Evolutionary conservation across 2,113 vertebrate species (phyloP).

Genomic region (Uria lomvia): DNA sequence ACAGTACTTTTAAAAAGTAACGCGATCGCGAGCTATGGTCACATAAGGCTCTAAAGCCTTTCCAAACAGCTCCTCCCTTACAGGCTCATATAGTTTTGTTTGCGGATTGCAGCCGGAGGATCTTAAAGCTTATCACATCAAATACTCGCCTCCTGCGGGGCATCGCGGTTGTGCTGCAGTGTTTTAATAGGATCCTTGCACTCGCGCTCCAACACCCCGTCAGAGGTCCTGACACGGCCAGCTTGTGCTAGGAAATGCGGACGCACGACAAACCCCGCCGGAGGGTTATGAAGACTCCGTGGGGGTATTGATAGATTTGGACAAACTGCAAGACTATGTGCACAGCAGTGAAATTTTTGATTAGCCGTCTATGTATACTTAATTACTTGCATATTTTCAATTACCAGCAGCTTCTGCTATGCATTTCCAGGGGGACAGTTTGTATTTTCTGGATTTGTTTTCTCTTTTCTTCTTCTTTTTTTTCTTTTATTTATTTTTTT

Average conservation of each 20-base stretch:
- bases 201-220: not conserved
- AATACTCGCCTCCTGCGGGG: not conserved
- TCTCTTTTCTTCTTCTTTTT: not conserved
- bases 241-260: not conserved
- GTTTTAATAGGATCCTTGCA: not conserved
- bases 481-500: not conserved
- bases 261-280: fast-evolving
- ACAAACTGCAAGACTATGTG: not conserved
- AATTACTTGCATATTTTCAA: not conserved
- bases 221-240: not conserved
- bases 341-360: not conserved
- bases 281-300: not conserved
- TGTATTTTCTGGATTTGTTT: not conserved
- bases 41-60: not conserved
- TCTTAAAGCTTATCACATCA: not conserved
- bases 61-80: not conserved
- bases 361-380: not conserved
- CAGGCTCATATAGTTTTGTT: not conserved
- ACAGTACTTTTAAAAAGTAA: not conserved
- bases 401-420: not conserved
- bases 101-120: not conserved
- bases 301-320: not conserved
- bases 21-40: not conserved
- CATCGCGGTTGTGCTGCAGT: not conserved
- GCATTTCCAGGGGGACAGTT: not conserved